Percentiles rank a stretch among this genome's conserved stretches.
Conservation (phyloP, 2,797 vertebrate genomes). For the Zalophus californianus region DNA sequence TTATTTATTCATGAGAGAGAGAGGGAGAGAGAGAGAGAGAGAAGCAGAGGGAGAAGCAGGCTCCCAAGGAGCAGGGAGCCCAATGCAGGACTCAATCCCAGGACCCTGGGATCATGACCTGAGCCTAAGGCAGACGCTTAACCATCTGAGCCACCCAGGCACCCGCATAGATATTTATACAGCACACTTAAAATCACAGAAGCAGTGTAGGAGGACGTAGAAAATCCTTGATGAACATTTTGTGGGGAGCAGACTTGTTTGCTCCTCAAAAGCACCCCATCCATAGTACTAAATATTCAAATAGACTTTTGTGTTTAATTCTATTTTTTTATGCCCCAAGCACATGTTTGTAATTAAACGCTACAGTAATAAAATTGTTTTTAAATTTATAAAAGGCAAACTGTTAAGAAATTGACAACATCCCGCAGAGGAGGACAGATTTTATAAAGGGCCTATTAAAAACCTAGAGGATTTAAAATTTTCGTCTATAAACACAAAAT, state of each 20-base stretch:
- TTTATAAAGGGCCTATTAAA: background rate
- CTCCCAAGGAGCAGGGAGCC: too few relatives aligned
- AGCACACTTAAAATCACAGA: constrained; percentile 70
- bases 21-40: too few relatives aligned
- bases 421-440: background rate
- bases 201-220: constrained; percentile 21
- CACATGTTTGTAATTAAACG: constrained; percentile 62
- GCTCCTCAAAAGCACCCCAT: constrained; percentile 56
- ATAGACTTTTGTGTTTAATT: constrained; percentile 51
- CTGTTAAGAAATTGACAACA: background rate
- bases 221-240: constrained; percentile 55
- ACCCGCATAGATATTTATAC: constrained; percentile 77
- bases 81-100: too few relatives aligned
- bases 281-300: constrained; percentile 47
- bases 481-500: background rate
- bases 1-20: too few relatives aligned
- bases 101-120: too few relatives aligned
- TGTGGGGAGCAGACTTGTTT: constrained; percentile 26
- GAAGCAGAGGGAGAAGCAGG: too few relatives aligned
- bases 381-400: constrained; percentile 53
- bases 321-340: constrained; percentile 16
- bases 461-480: background rate
- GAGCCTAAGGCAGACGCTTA: too few relatives aligned
- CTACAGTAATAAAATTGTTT: constrained; percentile 43
- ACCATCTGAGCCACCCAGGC: too few relatives aligned